phyloP scores from a whole-genome alignment of 1,140 invertebrate genomes.

The Drosophila santomea region DNA sequence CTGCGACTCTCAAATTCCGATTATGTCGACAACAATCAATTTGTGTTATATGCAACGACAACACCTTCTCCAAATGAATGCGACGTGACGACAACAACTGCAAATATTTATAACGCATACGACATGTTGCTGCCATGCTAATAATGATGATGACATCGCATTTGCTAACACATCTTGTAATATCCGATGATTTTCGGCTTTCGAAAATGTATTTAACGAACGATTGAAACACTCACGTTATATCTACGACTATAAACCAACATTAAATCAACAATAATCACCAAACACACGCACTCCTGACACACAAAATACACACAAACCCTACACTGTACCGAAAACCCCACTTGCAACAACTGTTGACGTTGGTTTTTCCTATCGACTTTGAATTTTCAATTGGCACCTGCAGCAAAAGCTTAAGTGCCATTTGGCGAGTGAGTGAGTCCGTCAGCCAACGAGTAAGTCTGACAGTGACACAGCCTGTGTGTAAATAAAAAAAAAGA shows the following conservation, averaged over 20 bases:
- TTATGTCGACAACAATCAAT: slow-evolving; percentile 43
- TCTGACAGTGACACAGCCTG: slow-evolving; percentile 34
- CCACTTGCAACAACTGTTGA: slow-evolving; percentile 1
- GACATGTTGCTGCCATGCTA: slow-evolving; percentile 63
- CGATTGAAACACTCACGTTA: slow-evolving; percentile 63
- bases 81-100: slow-evolving; percentile 42
- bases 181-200: slow-evolving; percentile 84
- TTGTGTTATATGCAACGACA: slow-evolving; percentile 44
- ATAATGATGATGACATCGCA: slow-evolving; percentile 85
- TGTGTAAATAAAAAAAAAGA: slow-evolving; percentile 20
- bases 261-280: slow-evolving; percentile 42
- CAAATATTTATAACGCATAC: slow-evolving; percentile 46
- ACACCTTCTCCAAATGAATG: slow-evolving; percentile 26
- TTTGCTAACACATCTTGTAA: slow-evolving; percentile 83
- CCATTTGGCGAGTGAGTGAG: slow-evolving; percentile 30
- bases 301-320: slow-evolving; percentile 16
- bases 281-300: slow-evolving; percentile 18
- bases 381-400: not conserved
- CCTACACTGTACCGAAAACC: not conserved
- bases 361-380: slow-evolving; percentile 10
- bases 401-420: slow-evolving; percentile 37
- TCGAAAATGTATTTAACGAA: slow-evolving; percentile 81
- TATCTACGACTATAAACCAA: slow-evolving; percentile 19
- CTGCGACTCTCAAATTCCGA: not conserved
- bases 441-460: slow-evolving; percentile 55